Evolutionary conservation across 2,113 vertebrate species (phyloP), one percentile per base, ranked within the genome.

Genomic region (Antidorcas marsupialis): DNA sequence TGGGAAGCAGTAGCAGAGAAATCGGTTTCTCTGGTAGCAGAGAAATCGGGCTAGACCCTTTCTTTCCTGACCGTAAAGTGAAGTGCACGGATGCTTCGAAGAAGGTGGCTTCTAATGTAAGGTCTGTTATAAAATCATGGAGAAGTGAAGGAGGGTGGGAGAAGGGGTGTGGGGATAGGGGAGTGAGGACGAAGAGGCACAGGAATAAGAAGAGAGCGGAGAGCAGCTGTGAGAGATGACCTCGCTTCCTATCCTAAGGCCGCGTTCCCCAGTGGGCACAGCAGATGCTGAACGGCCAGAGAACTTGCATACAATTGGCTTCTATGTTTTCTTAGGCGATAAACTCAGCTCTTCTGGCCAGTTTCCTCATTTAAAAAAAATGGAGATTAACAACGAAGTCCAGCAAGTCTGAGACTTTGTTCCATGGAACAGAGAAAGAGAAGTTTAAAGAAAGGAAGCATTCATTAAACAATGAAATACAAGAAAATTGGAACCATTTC

Each of bases 241-340:
- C 21, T 81, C 36, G 17, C 16, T 57, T 78, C 12, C 7, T 64
- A 14, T 45, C 59, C 57, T 39, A 55, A 43, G 52, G 52, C 6
- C 3, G 0, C 4, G 25, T 27, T 36, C 43, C 6, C 0, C 5
- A 23, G 39, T 21, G 59, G 50, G 13, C 28, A 8, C 7, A 60
- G 86, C 33, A 79, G 94, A 13, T 78, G 14, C 33, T 17, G 43
- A 64, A 43, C 23, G 67, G 23, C 19, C 25, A 79, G 87, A 87
- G 33, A 55, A 64, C 62, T 33, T 91, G 90, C 45, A 36, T 43
- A 23, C 23, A 19, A 3, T 87, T 53, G 81, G 71, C 55, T 64
- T 15, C 57, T 30, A 7, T 45, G 1, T 76, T 39, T 45, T 28
- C 50, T 59, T 47, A 53, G 62, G 57, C 36, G 52, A 64, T 67